A percentile compares a stretch with the other conserved stretches of the same genome.
Evolutionary conservation across 1,140 invertebrate species (phyloP).

Genomic region (Drosophila auraria): DNA sequence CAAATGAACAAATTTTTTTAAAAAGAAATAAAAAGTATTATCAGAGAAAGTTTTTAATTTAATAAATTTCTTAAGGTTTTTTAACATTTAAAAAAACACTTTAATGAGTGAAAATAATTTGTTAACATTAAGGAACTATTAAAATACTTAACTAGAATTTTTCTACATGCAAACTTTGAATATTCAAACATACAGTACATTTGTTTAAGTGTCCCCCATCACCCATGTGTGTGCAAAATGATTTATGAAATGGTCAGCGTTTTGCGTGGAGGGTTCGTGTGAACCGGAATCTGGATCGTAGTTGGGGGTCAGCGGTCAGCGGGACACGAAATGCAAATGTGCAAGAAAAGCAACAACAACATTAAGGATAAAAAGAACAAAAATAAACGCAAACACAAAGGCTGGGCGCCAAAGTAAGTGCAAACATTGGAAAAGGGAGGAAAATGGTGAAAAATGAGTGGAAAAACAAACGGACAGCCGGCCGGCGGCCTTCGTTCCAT

Average conservation of each 20-base stretch:
- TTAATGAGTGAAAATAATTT: no score
- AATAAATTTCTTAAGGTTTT: no score
- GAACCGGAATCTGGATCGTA: constrained; percentile 22
- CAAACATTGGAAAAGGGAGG: constrained; percentile 22
- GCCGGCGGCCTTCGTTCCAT: constrained; percentile 38
- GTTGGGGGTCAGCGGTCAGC: constrained; percentile 20
- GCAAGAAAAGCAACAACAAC: constrained; percentile 27
- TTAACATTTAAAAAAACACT: no score
- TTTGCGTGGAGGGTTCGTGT: constrained; percentile 46
- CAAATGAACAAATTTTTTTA: no score
- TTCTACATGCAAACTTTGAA: background rate
- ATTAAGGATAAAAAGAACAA: constrained; percentile 9
- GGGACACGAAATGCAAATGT: constrained; percentile 47
- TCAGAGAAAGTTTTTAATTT: no score
- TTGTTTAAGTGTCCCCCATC: background rate
- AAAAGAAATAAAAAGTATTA: no score
- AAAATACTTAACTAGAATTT: no score
- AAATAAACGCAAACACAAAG: constrained; percentile 20
- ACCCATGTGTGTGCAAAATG: constrained; percentile 53
- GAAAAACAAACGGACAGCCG: constrained; percentile 27
- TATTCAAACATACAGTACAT: background rate
- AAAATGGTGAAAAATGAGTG: constrained; percentile 10
- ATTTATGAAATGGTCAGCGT: constrained; percentile 67
- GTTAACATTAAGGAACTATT: no score
- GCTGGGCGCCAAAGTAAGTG: constrained; percentile 13